Base-by-base conservation (phyloP, 2,888 invertebrate genomes). In the Melanargia galathea region DNA sequence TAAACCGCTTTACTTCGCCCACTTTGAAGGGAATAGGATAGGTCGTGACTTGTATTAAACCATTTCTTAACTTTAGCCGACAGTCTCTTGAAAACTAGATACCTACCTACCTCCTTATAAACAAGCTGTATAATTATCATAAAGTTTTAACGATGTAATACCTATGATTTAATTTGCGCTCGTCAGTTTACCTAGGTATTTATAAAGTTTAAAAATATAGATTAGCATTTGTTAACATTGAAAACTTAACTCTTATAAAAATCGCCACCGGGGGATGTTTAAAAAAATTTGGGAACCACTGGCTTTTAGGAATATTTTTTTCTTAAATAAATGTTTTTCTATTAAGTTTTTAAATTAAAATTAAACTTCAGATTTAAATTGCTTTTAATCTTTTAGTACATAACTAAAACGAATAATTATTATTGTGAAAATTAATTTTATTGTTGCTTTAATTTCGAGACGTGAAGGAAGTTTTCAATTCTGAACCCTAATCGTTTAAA, bases 1-100 rank as follows among this genome's bases (percentile, higher is more conserved):
- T 61, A 61, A 30, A 51, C 58, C 30, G 64, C 43, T 60, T 60
- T 46, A 52, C 52, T 60, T 54, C 60, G 56, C 52, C 64, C 66
- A 64, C 64, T 62, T 43, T 20, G 51, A 40, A 45, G 60, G 51
- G 57, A 26, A 60, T 64, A 64, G 67, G 67, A 67, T 67, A 67
- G 67, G 67, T 67, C 67, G 67, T 67, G 67, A 64, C 67, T 67
- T 35, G 64, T 33, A 59, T 48, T 60, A 58, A 63, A 58, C 52
- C 60, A 55, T 67, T 67, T 65, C 62, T 61, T 63, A 67, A 65
- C 63, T 63, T 59, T 61, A 63, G 57, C 54, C 48, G 51, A 63
- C 57, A 63, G 63, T 67, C 58, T 33, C 57, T 65, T 52, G 30
- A 16, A 46, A 46, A 22, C 5, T 46, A 18, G 16, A 7, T 43